These are phyloP conservation scores for Nyctereutes procyonoides DNA, from an alignment of 2,113 vertebrate genomes.

Conservation along the genomic window DNA sequence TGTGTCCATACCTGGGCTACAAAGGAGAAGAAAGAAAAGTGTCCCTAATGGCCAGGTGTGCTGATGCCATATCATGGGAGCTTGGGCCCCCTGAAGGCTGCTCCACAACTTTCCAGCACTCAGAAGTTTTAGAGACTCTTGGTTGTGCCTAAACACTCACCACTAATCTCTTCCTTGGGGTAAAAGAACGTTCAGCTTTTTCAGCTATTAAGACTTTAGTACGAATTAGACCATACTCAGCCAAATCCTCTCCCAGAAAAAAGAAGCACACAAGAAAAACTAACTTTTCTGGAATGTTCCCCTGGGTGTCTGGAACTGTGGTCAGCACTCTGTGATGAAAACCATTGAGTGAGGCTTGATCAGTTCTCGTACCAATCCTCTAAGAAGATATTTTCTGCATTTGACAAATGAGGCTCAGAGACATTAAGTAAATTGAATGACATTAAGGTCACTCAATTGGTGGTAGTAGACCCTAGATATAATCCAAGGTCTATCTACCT, in stretches of 20 bases:
- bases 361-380: background rate
- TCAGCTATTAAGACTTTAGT: background rate
- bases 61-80: background rate
- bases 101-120: background rate
- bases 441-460: background rate
- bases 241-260: background rate
- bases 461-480: background rate
- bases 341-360: background rate
- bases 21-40: background rate
- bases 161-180: background rate
- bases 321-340: background rate
- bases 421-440: background rate
- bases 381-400: background rate
- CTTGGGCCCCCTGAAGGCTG: too few relatives aligned
- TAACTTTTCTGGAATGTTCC: background rate
- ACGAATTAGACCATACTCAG: background rate
- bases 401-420: background rate
- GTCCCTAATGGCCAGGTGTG: background rate
- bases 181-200: background rate
- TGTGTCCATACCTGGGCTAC: background rate
- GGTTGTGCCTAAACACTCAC: background rate
- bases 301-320: background rate
- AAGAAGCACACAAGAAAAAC: background rate
- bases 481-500: background rate
- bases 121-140: background rate